Evolutionary conservation across 2,797 vertebrate species (phyloP).

Genomic region (Oreochromis mossambicus): DNA sequence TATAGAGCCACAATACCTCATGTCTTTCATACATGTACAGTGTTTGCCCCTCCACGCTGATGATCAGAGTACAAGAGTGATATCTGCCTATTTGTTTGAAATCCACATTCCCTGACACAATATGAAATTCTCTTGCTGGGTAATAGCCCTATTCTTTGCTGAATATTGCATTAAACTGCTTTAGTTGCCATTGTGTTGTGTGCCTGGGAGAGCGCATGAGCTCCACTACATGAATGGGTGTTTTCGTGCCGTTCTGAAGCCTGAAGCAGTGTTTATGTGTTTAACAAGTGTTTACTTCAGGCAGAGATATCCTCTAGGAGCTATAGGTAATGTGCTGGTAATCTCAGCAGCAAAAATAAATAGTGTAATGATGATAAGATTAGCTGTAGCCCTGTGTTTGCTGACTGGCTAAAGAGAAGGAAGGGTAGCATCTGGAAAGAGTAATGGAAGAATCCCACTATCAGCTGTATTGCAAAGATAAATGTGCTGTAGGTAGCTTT

Average conservation of each 20-base stretch:
- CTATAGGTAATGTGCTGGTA: constrained; percentile 40
- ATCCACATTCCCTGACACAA: constrained; percentile 14
- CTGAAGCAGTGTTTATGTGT: constrained; percentile 25
- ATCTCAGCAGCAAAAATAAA: constrained; percentile 65
- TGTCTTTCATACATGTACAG: background rate
- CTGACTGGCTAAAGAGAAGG: constrained; percentile 58
- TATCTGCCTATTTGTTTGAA: constrained; percentile 9
- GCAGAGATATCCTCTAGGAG: constrained; percentile 42
- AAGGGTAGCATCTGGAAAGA: constrained; percentile 39
- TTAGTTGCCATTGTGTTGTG: background rate
- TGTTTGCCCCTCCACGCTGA: background rate
- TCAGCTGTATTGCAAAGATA: constrained; percentile 57
- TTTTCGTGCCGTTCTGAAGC: background rate
- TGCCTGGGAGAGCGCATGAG: background rate
- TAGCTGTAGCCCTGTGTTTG: constrained; percentile 57
- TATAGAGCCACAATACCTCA: background rate
- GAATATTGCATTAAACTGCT: constrained; percentile 21
- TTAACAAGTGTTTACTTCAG: constrained; percentile 46
- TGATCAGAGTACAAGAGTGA: background rate
- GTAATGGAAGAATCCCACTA: constrained; percentile 59
- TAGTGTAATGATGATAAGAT: constrained; percentile 68
- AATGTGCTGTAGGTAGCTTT: constrained; percentile 36
- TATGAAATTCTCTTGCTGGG: background rate
- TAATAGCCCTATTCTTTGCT: constrained; percentile 24
- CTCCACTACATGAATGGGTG: background rate